Conservation (phyloP, 1,140 invertebrate species). For the Lasioglossum albipes region DNA sequence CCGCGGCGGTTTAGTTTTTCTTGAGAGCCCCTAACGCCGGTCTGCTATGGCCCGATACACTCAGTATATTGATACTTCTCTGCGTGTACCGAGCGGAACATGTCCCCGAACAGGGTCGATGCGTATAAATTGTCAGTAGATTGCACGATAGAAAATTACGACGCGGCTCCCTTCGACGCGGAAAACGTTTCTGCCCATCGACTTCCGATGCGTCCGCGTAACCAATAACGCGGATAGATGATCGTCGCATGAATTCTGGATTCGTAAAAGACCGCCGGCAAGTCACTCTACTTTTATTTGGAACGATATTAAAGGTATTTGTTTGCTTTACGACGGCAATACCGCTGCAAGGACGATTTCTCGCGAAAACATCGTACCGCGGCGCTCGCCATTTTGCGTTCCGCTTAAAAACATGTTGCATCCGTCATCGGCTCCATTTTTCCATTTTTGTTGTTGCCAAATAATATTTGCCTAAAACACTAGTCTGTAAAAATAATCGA, state of each 20-base stretch:
- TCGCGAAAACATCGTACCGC: no score
- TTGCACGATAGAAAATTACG: slow-evolving; percentile 15
- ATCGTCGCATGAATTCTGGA: background rate
- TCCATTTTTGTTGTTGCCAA: no score
- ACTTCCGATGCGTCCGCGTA: background rate
- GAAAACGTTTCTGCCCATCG: background rate
- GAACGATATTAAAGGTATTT: background rate
- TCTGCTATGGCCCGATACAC: slow-evolving; percentile 6
- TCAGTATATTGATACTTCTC: slow-evolving; percentile 23
- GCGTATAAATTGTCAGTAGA: slow-evolving; percentile 27
- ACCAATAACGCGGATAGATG: background rate
- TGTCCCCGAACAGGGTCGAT: background rate
- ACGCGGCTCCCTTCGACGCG: background rate
- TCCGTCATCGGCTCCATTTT: no score
- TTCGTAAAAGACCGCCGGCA: background rate
- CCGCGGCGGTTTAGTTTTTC: slow-evolving; percentile 14
- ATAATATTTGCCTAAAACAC: no score
- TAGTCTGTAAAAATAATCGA: no score
- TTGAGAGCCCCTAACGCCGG: slow-evolving; percentile 1
- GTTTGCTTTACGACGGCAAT: background rate
- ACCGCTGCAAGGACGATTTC: no score
- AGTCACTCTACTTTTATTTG: background rate
- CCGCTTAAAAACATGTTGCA: no score
- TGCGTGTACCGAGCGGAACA: background rate
- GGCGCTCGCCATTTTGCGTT: no score